Percentiles rank a stretch among this genome's conserved stretches.
Evolutionary conservation across 2,113 vertebrate species (phyloP).

Genomic region (Phainopepla nitens): DNA sequence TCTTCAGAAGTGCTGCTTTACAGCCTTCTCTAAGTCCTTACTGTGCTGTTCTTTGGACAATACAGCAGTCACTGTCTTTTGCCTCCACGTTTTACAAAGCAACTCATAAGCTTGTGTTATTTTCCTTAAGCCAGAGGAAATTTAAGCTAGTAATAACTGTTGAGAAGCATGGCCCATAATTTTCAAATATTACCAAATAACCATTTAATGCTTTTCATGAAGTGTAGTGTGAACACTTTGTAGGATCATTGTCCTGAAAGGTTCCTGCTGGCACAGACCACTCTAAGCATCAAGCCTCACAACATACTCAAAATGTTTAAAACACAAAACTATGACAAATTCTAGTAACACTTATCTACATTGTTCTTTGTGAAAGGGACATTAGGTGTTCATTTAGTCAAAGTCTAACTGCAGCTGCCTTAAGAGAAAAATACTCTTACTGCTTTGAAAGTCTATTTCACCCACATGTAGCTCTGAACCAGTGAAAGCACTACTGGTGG

Average conservation of each 20-base stretch:
- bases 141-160: background rate
- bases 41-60: background rate
- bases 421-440: background rate
- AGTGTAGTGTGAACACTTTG: background rate
- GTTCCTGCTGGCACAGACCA: background rate
- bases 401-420: background rate
- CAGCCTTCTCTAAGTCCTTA: background rate
- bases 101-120: background rate
- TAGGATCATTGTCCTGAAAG: fast-evolving
- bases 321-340: background rate
- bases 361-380: background rate
- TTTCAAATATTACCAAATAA: background rate
- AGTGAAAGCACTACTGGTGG: background rate
- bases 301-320: background rate
- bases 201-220: background rate
- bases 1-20: background rate
- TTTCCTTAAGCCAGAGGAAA: background rate
- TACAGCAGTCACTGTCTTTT: background rate
- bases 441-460: background rate
- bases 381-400: background rate
- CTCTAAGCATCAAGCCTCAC: background rate
- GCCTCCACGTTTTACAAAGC: background rate
- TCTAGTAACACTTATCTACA: background rate
- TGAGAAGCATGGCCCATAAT: background rate
- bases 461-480: background rate